These are phyloP conservation scores for Sitobion miscanthi DNA, from an alignment of 1,140 invertebrate genomes.

Conservation along the genomic window DNA sequence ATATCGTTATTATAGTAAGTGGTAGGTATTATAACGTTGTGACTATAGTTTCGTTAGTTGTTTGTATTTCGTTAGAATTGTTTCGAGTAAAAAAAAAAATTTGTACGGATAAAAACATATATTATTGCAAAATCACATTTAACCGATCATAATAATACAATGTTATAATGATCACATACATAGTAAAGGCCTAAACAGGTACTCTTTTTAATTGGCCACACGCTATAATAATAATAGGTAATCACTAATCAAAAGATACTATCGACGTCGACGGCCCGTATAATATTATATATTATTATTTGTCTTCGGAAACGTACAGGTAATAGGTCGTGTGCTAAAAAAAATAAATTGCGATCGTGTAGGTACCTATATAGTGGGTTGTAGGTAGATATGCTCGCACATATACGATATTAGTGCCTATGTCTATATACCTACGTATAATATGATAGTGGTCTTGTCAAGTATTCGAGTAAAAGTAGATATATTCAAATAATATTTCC, in stretches of 20 bases:
- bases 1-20: not conserved
- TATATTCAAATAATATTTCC: slow-evolving; percentile 13
- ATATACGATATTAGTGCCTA: not conserved
- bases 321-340: not conserved
- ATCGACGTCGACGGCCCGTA: not conserved
- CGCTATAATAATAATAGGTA: no score
- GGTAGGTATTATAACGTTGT: not conserved
- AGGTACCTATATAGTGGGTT: not conserved
- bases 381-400: not conserved
- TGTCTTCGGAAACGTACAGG: not conserved
- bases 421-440: not conserved
- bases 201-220: no score
- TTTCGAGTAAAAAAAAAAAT: not conserved
- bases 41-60: not conserved
- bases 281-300: not conserved
- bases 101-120: not conserved
- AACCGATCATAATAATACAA: not conserved
- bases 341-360: not conserved
- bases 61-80: not conserved
- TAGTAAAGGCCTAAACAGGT: no score
- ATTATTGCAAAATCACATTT: not conserved
- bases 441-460: slow-evolving; percentile 2
- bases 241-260: no score
- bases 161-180: not conserved
- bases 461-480: slow-evolving; percentile 10